Conservation (phyloP, 1,140 invertebrate species). For the Ephestia elutella region DNA sequence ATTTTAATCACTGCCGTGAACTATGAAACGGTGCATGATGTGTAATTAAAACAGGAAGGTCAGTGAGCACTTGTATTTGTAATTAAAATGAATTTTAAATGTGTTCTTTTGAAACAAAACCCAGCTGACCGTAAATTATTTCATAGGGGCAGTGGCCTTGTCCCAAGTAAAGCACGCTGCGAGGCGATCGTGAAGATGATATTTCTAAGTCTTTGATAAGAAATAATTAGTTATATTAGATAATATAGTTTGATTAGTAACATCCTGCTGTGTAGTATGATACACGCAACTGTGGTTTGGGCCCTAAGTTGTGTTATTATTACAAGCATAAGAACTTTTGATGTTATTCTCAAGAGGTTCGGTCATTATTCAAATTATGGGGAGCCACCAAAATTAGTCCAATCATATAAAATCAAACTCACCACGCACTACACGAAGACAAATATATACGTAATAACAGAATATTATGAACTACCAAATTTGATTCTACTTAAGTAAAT, state of each 20-base stretch:
- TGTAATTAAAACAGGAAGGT: constrained; percentile 68
- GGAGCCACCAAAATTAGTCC: too few relatives aligned
- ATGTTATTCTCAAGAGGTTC: too few relatives aligned
- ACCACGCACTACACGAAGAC: too few relatives aligned
- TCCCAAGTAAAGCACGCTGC: constrained; percentile 45
- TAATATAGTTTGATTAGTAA: constrained; percentile 7
- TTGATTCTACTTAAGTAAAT: neutral
- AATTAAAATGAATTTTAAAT: constrained; percentile 70
- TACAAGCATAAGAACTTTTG: too few relatives aligned
- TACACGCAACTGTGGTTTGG: constrained; percentile 4
- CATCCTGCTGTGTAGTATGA: constrained; percentile 1
- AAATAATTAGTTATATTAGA: constrained; percentile 20
- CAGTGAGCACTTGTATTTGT: constrained; percentile 64
- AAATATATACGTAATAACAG: too few relatives aligned
- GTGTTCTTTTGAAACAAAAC: constrained; percentile 62
- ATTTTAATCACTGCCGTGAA: constrained; percentile 71
- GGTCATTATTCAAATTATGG: too few relatives aligned
- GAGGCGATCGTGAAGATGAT: constrained; percentile 24
- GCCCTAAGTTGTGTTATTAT: neutral
- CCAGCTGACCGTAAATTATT: constrained; percentile 66
- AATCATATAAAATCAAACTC: too few relatives aligned
- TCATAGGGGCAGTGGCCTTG: constrained; percentile 64
- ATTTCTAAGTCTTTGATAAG: constrained; percentile 14
- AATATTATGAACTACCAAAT: too few relatives aligned
- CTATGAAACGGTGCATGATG: constrained; percentile 57